phyloP scores from a whole-genome alignment of 1,140 invertebrate species.

The Coelopa frigida region DNA sequence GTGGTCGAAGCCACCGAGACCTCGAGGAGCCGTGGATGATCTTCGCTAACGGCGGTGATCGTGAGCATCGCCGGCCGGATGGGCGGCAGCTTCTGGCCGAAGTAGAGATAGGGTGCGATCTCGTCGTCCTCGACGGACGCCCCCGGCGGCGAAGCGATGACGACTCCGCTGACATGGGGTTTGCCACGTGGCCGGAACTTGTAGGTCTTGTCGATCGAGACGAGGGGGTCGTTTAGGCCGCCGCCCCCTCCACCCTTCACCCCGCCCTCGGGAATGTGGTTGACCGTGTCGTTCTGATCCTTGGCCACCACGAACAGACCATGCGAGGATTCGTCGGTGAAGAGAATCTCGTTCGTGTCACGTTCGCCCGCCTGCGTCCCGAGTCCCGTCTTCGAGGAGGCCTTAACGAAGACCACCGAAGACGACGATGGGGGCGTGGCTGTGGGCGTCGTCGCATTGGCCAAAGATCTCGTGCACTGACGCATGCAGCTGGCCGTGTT shows the following conservation, averaged over 20 bases:
- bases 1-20: conserved; percentile 34
- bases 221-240: too few species aligned
- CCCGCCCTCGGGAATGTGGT: conserved; percentile 34
- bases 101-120: conserved; percentile 61
- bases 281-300: conserved; percentile 36
- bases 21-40: conserved; percentile 34
- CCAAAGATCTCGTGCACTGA: conserved; percentile 35
- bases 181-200: conserved; percentile 20
- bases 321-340: conserved; percentile 41
- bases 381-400: conserved; percentile 1
- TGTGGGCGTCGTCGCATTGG: conserved; percentile 17
- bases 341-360: conserved; percentile 40
- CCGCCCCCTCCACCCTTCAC: conserved; percentile 14
- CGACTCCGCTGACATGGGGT: conserved; percentile 7
- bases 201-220: conserved; percentile 12
- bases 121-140: conserved; percentile 48
- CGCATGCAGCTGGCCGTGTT: conserved; percentile 42
- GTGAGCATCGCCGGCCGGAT: conserved; percentile 49
- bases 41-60: conserved; percentile 45
- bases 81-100: conserved; percentile 58
- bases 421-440: too few species aligned
- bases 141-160: conserved; percentile 14
- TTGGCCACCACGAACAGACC: conserved; percentile 39
- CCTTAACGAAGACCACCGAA: neutral
- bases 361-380: conserved; percentile 17